Evolutionary conservation across 2,113 vertebrate species (phyloP), one percentile per base, ranked within the genome.

Genomic region (Sinosuthora webbiana): DNA sequence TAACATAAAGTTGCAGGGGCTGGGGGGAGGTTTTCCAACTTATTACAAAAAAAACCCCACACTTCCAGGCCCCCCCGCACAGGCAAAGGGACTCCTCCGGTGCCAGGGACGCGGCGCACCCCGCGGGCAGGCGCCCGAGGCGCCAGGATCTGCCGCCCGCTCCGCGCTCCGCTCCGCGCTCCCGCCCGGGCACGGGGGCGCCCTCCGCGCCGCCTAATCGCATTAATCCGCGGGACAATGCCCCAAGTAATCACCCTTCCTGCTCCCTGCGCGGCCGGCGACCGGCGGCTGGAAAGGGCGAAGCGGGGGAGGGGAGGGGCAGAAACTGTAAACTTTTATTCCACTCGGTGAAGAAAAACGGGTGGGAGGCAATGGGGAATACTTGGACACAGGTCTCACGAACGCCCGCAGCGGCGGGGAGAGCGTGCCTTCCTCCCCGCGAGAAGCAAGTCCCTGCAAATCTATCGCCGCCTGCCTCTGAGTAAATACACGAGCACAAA

Each of bases 151-250:
- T n/a, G 79, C 44, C 39, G 52, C 28, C 64, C 78, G 28, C 52
- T 65, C 50, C 75, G 35, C 27, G 30, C 81, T 42, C 57, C 65
- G 55, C 57, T 81, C 63, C 64, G 69, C 69, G 42, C 65, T 52
- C 60, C 49, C 55, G 70, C 42, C 37, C 55, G 53, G 77, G 59
- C 88, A 39, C 41, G 64, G 75, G 75, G 69, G 33, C 41, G 70
- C 64, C 37, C 57, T 63, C 59, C 35, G 71, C 71, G 30, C 83
- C 42, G 44, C 68, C 56, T 68, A 45, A 85, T 64, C 69, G 63
- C 84, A 71, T 60, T 92, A 94, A 85, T 89, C 93, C 75, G 87
- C 62, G 45, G 85, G 87, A 93, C 87, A 90, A 95, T 87, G 87
- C 77, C 78, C 67, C 67, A 16, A 59, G 77, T 47, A 87, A 90